These are phyloP conservation scores for Papilio gigon DNA, from an alignment of 2,888 invertebrate species.

Conservation along the genomic window DNA sequence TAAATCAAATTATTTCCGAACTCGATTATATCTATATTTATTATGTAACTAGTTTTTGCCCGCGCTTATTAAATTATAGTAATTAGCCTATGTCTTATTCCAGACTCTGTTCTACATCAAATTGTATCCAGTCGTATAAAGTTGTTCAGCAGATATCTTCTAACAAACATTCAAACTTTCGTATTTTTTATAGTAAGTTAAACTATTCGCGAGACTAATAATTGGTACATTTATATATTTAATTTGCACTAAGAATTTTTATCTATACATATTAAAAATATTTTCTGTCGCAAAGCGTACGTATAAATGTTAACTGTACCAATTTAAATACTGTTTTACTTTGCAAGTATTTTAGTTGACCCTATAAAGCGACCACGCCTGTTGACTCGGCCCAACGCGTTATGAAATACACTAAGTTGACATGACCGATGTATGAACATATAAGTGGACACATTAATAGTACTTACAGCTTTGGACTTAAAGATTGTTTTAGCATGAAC, in stretches of 20 bases:
- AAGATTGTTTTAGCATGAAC: conserved; percentile 8
- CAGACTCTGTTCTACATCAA: too few relatives aligned
- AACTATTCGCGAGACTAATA: not conserved
- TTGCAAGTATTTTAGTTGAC: conserved; percentile 33
- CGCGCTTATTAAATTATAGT: too few relatives aligned
- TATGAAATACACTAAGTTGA: conserved; percentile 29
- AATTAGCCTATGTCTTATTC: too few relatives aligned
- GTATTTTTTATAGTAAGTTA: not conserved
- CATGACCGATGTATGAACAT: not conserved
- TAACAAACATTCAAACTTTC: not conserved
- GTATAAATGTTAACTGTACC: conserved; percentile 9
- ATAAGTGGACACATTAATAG: conserved; percentile 12
- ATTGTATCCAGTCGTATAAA: too few relatives aligned
- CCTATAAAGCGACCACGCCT: conserved; percentile 38
- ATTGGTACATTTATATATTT: not conserved
- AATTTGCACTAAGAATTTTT: conserved; percentile 5
- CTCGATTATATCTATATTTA: too few relatives aligned
- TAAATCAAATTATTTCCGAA: too few relatives aligned
- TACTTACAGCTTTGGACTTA: not conserved
- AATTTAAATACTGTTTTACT: conserved; percentile 40
- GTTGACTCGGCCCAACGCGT: conserved; percentile 27
- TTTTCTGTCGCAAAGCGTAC: conserved; percentile 1
- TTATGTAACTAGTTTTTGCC: too few relatives aligned
- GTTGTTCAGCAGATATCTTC: too few relatives aligned
- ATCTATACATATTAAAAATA: conserved; percentile 3